Evolutionary conservation across 2,113 vertebrate species (phyloP), one percentile per base, ranked within the genome.

Genomic region (Hystrix brachyura): DNA sequence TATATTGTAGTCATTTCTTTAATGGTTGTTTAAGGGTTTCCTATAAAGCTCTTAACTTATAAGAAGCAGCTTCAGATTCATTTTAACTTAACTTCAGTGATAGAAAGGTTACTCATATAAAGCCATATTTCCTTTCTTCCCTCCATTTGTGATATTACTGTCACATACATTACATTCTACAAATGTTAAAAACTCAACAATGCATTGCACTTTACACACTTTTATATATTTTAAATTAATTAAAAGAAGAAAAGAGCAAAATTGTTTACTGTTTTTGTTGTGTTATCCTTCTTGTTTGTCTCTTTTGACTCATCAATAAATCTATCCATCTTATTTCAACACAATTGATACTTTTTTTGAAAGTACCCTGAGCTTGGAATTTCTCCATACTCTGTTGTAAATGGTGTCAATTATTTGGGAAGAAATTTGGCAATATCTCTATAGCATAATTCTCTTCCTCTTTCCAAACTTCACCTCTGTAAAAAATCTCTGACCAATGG

Each of bases 61-160:
- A 48, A 11, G 29, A 95, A 90, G 57, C 23, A 90, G 17, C 23
- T 65, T 94, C 18, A 81, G 19, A 18, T 85, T 93, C 91, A 25
- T 29, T 69, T n/a, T 90, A 87, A 95, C 18, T 64, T 87, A 76
- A 88, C 78, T 91, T 86, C 62, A 84, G 15, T 46, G 10, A 89
- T 14, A 94, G 67, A 78, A 62, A 94, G 55, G 10, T 86, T 78
- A 82, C 2, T 64, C 8, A 1, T 74, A 25, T 43, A 69, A 74
- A 79, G 9, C 18, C 57, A 11, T 92, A 51, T 34, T 65, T 7
- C 18, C 12, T 85, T 84, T 79, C 65, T 67, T 38, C 15, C 1
- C 7, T 11, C 11, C 34, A 86, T 79, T 32, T 4, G n/a, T 19
- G 8, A 8, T 29, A 55, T 64, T 62, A 74, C 46, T 85, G 17